These are phyloP conservation scores for Artemia sinica DNA, from an alignment of 2,888 invertebrate genomes.

Conservation along the genomic window DNA sequence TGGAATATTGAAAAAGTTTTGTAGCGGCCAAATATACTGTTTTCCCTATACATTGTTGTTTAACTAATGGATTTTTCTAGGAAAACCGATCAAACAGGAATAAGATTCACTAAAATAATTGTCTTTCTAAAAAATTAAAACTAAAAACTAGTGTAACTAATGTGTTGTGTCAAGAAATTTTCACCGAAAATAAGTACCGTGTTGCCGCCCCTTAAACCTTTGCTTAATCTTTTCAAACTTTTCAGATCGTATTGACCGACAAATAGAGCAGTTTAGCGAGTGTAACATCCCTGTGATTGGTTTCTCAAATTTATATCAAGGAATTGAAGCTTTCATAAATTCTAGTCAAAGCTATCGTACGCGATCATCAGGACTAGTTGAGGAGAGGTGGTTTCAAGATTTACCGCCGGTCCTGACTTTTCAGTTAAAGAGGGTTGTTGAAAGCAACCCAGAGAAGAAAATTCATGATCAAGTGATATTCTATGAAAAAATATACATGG, in stretches of 20 bases:
- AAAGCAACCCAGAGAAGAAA: conserved; percentile 34
- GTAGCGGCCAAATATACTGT: no score
- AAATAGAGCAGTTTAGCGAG: conserved; percentile 31
- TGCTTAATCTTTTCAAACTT: neutral
- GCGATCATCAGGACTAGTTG: neutral
- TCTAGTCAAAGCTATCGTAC: conserved; percentile 2
- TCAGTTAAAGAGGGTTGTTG: conserved; percentile 34
- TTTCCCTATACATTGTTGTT: no score
- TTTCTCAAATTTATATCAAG: conserved; percentile 33
- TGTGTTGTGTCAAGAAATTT: no score
- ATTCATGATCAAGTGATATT: conserved; percentile 36
- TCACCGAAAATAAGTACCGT: no score
- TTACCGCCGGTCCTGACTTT: conserved; percentile 31
- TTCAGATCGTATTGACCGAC: neutral
- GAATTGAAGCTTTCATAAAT: conserved; percentile 32
- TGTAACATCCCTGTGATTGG: conserved; percentile 34
- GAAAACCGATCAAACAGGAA: no score
- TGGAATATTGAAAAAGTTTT: no score
- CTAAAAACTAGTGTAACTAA: no score
- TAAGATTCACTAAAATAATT: no score
- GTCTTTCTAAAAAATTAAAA: no score
- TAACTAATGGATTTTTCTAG: no score
- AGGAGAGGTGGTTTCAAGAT: neutral
- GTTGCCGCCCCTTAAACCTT: no score
- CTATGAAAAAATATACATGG: conserved; percentile 34